These are phyloP conservation scores for Sebastes kiyomatsui DNA, from an alignment of 2,797 vertebrate species.

Conservation along the genomic window DNA sequence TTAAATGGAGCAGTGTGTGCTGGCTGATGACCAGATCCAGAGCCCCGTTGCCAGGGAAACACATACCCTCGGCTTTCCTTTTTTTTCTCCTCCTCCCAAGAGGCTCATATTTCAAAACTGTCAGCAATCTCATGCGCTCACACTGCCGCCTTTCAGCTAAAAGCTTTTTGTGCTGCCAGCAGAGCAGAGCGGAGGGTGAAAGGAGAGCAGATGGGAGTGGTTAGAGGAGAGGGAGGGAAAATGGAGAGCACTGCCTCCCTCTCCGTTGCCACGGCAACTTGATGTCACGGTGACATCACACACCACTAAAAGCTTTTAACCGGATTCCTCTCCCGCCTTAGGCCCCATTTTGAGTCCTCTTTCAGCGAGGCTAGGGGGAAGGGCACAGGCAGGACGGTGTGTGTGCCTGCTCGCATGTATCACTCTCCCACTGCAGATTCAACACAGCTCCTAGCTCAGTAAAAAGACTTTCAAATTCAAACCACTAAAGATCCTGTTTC, in stretches of 20 bases:
- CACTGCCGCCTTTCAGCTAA: constrained; percentile 97
- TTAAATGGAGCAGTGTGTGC: constrained; percentile 79
- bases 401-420: constrained; percentile 63
- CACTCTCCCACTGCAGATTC: constrained; percentile 61
- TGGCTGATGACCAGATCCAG: constrained; percentile 69
- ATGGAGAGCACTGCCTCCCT: constrained; percentile 83
- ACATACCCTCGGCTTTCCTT: constrained; percentile 42
- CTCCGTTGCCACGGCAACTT: constrained; percentile 96
- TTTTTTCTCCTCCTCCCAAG: constrained; percentile 31
- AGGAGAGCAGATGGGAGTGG: constrained; percentile 67
- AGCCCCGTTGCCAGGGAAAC: constrained; percentile 82
- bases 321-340: constrained; percentile 98
- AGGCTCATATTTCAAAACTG: constrained; percentile 91
- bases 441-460: constrained; percentile 54
- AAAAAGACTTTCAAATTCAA: constrained; percentile 77
- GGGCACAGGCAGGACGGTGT: constrained; percentile 71
- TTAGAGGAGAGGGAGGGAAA: constrained; percentile 63
- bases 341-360: constrained; percentile 99
- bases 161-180: constrained; percentile 98
- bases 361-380: constrained; percentile 83
- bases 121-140: constrained; percentile 89
- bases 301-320: constrained; percentile 99
- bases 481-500: constrained; percentile 47
- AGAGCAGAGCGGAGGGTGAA: constrained; percentile 60
- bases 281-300: constrained; percentile 98